These are phyloP conservation scores for Oriolus oriolus DNA, from an alignment of 2,113 vertebrate genomes.

Conservation along the genomic window DNA sequence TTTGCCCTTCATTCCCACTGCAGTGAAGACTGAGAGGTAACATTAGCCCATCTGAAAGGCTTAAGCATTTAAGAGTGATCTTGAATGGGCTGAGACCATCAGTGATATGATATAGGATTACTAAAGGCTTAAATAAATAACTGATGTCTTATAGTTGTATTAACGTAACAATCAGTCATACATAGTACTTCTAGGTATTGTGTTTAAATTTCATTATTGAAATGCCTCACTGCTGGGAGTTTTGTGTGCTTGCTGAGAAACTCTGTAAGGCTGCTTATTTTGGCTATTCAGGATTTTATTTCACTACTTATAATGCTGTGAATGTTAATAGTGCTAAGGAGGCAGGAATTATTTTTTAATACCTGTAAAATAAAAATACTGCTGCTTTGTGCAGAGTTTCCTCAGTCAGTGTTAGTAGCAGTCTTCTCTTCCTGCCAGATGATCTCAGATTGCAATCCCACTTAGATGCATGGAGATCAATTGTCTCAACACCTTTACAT, in stretches of 20 bases:
- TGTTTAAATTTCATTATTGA: background rate
- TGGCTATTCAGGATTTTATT: background rate
- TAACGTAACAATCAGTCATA: background rate
- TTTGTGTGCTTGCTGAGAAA: background rate
- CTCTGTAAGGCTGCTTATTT: background rate
- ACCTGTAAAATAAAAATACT: background rate
- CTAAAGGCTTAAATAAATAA: background rate
- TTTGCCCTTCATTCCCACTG: background rate
- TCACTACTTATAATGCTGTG: background rate
- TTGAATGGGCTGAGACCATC: background rate
- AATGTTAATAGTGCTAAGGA: background rate
- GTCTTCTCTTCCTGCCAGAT: background rate
- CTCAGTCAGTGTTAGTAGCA: background rate
- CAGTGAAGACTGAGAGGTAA: slow-evolving; percentile 27
- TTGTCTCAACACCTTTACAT: background rate
- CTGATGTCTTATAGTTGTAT: background rate
- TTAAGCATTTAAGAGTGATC: slow-evolving; percentile 7
- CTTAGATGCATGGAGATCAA: background rate
- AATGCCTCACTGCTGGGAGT: background rate
- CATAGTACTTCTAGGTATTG: background rate
- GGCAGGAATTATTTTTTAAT: background rate
- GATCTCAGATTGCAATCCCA: background rate
- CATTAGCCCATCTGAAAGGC: background rate
- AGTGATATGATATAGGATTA: background rate
- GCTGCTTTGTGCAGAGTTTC: background rate